phyloP scores from a whole-genome alignment of 2,797 vertebrate genomes.

The Dallia pectoralis region DNA sequence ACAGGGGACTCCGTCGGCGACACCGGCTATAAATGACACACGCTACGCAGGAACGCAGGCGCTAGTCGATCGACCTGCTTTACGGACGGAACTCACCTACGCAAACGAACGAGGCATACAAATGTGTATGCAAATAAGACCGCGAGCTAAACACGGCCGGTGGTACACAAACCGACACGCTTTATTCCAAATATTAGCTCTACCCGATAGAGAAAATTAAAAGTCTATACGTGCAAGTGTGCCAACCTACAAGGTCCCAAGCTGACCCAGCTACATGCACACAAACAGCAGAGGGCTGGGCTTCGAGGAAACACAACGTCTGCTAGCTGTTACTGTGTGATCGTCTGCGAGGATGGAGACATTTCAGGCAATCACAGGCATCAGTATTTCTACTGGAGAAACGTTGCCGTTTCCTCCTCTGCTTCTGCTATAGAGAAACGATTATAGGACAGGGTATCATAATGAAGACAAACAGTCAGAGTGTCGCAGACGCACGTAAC shows the following conservation, averaged over 20 bases:
- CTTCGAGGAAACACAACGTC: background rate
- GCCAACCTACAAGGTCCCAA: background rate
- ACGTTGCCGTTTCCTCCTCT: background rate
- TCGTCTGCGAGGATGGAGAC: background rate
- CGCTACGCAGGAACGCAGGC: background rate
- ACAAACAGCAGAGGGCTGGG: background rate
- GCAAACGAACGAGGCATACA: too few species aligned
- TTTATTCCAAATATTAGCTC: too few species aligned
- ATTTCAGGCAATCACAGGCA: background rate
- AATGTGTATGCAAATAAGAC: too few species aligned
- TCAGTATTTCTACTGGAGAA: background rate
- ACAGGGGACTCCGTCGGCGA: background rate
- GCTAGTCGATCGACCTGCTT: background rate
- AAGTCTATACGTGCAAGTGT: background rate
- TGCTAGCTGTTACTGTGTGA: background rate
- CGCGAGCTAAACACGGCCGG: too few species aligned
- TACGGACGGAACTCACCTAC: background rate
- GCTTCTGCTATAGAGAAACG: too few species aligned
- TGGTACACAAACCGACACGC: too few species aligned
- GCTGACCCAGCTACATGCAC: background rate
- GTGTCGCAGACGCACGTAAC: background rate
- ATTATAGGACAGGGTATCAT: background rate
- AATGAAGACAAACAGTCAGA: background rate
- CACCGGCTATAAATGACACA: background rate
- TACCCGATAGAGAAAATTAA: too few species aligned